Conservation (phyloP, 1,140 invertebrate genomes). For the Trachymyrmex cornetzi region DNA sequence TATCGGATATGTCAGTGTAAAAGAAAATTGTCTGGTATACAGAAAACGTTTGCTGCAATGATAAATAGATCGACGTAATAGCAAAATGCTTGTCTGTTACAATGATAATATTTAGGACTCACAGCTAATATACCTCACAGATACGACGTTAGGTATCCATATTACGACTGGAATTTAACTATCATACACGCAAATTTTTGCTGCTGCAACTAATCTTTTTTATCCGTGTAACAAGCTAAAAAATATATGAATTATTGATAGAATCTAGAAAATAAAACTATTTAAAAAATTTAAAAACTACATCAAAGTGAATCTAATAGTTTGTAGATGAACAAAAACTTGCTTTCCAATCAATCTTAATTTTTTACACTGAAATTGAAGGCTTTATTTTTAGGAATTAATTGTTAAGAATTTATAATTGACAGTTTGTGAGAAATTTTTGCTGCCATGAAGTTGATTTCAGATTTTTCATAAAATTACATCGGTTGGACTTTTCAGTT, state of each 20-base stretch:
- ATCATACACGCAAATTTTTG: too few relatives aligned
- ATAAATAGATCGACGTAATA: too few relatives aligned
- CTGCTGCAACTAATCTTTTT: too few relatives aligned
- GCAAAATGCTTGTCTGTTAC: too few relatives aligned
- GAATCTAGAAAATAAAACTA: not conserved
- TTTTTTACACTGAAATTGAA: not conserved
- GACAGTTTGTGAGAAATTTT: not conserved
- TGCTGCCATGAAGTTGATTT: not conserved
- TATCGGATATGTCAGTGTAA: too few relatives aligned
- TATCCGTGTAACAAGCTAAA: too few relatives aligned
- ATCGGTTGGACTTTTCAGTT: not conserved
- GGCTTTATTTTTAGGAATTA: not conserved
- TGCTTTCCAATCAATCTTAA: not conserved
- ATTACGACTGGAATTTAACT: too few relatives aligned
- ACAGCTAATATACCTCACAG: too few relatives aligned
- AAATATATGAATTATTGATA: not conserved
- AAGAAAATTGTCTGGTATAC: too few relatives aligned
- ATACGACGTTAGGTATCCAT: too few relatives aligned
- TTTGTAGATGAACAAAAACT: not conserved
- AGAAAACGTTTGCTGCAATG: too few relatives aligned
- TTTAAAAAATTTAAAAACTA: not conserved
- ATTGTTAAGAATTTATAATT: not conserved
- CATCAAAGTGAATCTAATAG: not conserved
- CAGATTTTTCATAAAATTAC: not conserved
- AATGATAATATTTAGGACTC: too few relatives aligned